Evolutionary conservation across 2,113 vertebrate genomes (phyloP).

Genomic region (Dromiciops gliroides): DNA sequence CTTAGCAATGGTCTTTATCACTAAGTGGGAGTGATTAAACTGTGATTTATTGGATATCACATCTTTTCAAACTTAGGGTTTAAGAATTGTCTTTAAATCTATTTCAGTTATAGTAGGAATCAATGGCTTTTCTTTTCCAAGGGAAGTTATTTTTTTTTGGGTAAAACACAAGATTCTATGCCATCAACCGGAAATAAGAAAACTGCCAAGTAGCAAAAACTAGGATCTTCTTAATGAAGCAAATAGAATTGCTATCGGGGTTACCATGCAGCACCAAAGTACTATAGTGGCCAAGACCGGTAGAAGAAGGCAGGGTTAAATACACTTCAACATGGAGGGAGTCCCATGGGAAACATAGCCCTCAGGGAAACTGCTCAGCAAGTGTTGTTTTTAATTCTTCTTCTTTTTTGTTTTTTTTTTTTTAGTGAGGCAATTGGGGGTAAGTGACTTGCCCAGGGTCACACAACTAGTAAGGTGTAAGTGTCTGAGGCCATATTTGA

Average conservation of each 20-base stretch:
- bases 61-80: slow-evolving; percentile 46
- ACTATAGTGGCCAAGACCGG: not conserved
- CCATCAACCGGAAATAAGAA: not conserved
- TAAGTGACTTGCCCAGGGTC: too few relatives aligned
- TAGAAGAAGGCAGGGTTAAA: not conserved
- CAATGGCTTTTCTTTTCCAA: not conserved
- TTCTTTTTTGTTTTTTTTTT: too few relatives aligned
- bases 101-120: slow-evolving; percentile 34
- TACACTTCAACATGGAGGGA: not conserved
- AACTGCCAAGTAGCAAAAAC: too few relatives aligned
- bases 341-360: not conserved
- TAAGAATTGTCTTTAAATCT: slow-evolving; percentile 2
- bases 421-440: too few relatives aligned
- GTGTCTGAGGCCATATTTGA: too few relatives aligned
- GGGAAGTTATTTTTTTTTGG: slow-evolving; percentile 36
- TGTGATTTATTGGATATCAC: not conserved
- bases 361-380: too few relatives aligned
- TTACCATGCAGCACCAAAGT: not conserved
- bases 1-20: not conserved
- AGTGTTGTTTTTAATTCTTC: too few relatives aligned
- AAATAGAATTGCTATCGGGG: not conserved
- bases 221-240: not conserved
- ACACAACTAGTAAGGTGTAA: too few relatives aligned
- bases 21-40: not conserved
- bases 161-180: not conserved